A percentile compares a stretch with the other conserved stretches of the same genome.
Evolutionary conservation across 2,888 invertebrate species (phyloP).

Genomic region (Eupeodes latifasciatus): DNA sequence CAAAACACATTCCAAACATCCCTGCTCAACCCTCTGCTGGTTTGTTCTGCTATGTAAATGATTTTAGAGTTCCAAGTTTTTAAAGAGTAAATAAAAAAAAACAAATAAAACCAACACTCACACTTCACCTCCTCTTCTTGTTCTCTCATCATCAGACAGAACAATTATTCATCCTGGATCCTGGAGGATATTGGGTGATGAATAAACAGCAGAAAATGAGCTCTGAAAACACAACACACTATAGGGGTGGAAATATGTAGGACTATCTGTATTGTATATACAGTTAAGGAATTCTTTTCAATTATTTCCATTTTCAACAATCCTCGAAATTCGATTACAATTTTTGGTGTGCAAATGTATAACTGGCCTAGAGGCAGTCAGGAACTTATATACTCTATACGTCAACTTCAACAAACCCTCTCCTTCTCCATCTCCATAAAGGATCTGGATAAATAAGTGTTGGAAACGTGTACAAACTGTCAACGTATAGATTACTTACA

Average conservation of each 20-base stretch:
- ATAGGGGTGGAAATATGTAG: no score
- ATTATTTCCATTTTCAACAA: slow-evolving; percentile 63
- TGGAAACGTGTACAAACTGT: slow-evolving; percentile 38
- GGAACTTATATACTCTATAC: not conserved
- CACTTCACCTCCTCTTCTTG: not conserved
- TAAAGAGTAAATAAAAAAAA: not conserved
- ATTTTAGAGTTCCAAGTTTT: slow-evolving; percentile 31
- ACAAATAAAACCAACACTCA: not conserved
- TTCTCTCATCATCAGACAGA: not conserved
- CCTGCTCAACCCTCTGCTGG: slow-evolving; percentile 7
- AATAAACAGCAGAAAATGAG: slow-evolving; percentile 54
- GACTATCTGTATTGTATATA: not conserved
- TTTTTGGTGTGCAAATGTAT: slow-evolving; percentile 28
- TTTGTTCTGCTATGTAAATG: not conserved
- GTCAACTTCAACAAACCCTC: no score
- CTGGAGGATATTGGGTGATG: not conserved
- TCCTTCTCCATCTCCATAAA: not conserved
- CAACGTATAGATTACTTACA: slow-evolving; percentile 44
- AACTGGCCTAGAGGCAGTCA: not conserved
- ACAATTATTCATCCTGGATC: not conserved
- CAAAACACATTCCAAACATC: slow-evolving; percentile 8
- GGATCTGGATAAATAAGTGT: slow-evolving; percentile 17
- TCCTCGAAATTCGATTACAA: slow-evolving; percentile 66
- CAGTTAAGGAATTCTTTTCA: slow-evolving; percentile 43
- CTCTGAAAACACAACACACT: slow-evolving; percentile 22